Evolutionary conservation across 2,113 vertebrate species (phyloP).

Genomic region (Petrocephalus zakoni): DNA sequence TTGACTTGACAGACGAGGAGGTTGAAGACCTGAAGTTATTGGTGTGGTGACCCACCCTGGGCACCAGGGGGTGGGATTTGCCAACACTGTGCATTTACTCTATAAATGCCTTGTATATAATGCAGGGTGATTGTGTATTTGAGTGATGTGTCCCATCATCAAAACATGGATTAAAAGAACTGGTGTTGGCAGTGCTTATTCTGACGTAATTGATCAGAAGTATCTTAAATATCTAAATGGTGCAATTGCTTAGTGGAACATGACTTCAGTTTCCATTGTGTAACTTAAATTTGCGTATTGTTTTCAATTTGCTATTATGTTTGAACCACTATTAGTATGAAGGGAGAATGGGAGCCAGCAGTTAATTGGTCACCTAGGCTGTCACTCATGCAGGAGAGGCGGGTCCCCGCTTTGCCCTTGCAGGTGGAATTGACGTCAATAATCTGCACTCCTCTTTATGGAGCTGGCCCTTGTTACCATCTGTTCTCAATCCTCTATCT

Average conservation of each 20-base stretch:
- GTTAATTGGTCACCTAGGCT: background rate
- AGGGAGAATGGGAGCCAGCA: background rate
- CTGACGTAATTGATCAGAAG: background rate
- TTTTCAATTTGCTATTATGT: background rate
- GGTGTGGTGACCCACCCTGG: background rate
- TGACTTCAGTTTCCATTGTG: background rate
- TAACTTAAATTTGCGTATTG: background rate
- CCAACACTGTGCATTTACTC: background rate
- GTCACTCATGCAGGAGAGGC: background rate
- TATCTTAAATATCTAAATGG: background rate
- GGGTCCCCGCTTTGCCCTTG: background rate
- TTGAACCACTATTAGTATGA: background rate
- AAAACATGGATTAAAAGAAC: background rate
- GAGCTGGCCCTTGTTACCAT: background rate
- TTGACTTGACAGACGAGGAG: constrained; percentile 12
- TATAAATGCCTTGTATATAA: background rate
- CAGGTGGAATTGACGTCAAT: background rate
- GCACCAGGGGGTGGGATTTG: background rate
- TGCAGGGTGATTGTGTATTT: background rate
- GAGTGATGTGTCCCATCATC: background rate
- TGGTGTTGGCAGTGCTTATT: background rate
- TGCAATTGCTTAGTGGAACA: background rate
- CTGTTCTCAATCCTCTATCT: background rate
- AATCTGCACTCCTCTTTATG: background rate
- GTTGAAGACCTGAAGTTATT: background rate